phyloP scores from a whole-genome alignment of 2,888 invertebrate species.

The Ashinkailepas kermadecensis region DNA sequence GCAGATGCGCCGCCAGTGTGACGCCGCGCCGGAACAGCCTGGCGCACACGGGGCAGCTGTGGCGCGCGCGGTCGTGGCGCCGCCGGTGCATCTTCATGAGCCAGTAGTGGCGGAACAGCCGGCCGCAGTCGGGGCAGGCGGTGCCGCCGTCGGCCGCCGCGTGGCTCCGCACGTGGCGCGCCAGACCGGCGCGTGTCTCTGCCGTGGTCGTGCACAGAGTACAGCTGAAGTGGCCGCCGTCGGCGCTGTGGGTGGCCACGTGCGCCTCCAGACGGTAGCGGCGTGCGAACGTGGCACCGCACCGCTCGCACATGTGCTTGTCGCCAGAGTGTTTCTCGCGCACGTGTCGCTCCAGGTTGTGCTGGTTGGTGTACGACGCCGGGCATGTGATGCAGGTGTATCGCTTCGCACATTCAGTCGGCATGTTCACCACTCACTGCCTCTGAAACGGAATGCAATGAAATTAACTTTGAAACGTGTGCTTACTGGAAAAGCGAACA shows the following conservation, averaged over 20 bases:
- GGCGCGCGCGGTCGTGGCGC: not conserved
- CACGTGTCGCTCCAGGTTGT: slow-evolving; percentile 8
- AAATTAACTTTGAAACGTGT: not conserved
- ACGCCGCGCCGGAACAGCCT: not conserved
- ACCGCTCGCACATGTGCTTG: not conserved
- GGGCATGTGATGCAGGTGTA: not conserved
- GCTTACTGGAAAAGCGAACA: not conserved
- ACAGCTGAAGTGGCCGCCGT: not conserved
- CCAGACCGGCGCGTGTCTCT: not conserved
- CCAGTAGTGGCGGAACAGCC: not conserved
- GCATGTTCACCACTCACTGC: too few species aligned
- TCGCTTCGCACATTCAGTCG: not conserved
- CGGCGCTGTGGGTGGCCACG: not conserved
- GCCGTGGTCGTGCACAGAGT: not conserved
- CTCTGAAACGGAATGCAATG: too few species aligned
- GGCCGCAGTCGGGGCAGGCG: slow-evolving; percentile 4
- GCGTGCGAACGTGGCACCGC: slow-evolving; percentile 3
- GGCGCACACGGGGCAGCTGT: not conserved
- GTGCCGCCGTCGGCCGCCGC: slow-evolving; percentile 2
- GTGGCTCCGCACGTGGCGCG: slow-evolving; percentile 13
- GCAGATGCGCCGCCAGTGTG: too few species aligned
- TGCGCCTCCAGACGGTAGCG: slow-evolving; percentile 12
- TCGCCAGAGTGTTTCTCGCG: not conserved
- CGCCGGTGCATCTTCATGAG: slow-evolving; percentile 9
- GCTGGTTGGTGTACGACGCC: not conserved